Conservation (phyloP, 2,113 vertebrate species). For the Sander vitreus region DNA sequence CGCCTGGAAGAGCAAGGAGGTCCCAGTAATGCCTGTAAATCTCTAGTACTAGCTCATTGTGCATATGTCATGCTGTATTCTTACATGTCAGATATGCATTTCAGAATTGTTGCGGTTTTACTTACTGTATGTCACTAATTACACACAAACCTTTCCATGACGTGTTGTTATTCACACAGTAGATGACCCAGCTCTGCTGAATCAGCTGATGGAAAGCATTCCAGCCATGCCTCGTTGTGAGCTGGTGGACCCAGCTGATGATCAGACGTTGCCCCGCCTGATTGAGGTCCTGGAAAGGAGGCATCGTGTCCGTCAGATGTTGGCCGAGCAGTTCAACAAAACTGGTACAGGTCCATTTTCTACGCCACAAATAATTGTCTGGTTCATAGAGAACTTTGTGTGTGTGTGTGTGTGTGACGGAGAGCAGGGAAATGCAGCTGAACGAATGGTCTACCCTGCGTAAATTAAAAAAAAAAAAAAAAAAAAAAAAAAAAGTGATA, state of each 20-base stretch:
- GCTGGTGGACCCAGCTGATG: constrained; percentile 89
- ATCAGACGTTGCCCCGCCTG: constrained; percentile 89
- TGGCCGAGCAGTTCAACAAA: constrained; percentile 87
- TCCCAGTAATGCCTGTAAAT: constrained; percentile 83
- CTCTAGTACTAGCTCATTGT: background rate
- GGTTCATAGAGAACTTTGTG: background rate
- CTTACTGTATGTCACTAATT: background rate
- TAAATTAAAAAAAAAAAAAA: too few species aligned
- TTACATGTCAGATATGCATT: background rate
- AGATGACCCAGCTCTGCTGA: constrained; percentile 79
- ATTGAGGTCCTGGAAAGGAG: constrained; percentile 91
- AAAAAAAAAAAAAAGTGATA: too few species aligned
- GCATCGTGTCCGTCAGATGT: constrained; percentile 84
- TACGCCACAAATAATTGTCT: background rate
- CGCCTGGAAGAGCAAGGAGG: constrained; percentile 86
- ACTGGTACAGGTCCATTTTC: constrained; percentile 77
- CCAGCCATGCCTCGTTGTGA: constrained; percentile 89
- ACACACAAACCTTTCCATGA: background rate
- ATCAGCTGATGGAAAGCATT: constrained; percentile 87
- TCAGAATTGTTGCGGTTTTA: background rate
- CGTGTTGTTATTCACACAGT: background rate
- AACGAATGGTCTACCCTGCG: too few species aligned
- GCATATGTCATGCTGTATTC: background rate
- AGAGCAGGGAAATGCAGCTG: too few species aligned
- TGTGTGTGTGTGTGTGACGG: too few species aligned